These are phyloP conservation scores for Sinonovacula constricta DNA, from an alignment of 1,140 invertebrate species.

Conservation along the genomic window DNA sequence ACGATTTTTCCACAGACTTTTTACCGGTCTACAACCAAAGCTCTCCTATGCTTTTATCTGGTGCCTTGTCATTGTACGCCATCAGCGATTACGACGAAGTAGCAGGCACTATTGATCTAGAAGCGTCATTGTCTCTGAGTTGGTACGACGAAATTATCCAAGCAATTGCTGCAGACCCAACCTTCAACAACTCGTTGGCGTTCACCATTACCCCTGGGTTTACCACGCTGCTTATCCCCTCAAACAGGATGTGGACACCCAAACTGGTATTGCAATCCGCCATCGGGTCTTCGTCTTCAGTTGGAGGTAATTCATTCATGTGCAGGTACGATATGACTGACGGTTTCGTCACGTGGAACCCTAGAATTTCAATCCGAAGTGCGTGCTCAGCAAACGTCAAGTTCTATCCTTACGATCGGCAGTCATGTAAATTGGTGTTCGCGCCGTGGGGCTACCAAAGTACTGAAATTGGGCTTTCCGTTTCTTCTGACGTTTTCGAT, in stretches of 20 bases:
- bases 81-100: constrained; percentile 16
- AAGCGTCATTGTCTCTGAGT: not conserved
- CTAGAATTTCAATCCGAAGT: not conserved
- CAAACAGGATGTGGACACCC: constrained; percentile 15
- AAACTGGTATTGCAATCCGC: constrained; percentile 3
- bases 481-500: not conserved
- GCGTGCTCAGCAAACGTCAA: constrained; percentile 24
- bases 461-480: not conserved
- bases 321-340: not conserved
- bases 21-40: not conserved
- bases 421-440: constrained; percentile 27
- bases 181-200: not conserved
- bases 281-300: not conserved
- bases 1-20: not conserved
- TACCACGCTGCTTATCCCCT: not conserved
- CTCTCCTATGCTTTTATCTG: not conserved
- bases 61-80: not conserved
- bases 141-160: constrained; percentile 2
- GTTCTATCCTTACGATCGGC: constrained; percentile 20
- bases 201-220: not conserved
- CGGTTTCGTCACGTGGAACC: constrained; percentile 15
- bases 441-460: not conserved
- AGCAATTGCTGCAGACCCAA: too few species aligned
- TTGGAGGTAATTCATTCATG: constrained; percentile 9
- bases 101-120: constrained; percentile 4